These are phyloP conservation scores for Perdita meconis DNA, from an alignment of 2,888 invertebrate genomes.

Conservation along the genomic window DNA sequence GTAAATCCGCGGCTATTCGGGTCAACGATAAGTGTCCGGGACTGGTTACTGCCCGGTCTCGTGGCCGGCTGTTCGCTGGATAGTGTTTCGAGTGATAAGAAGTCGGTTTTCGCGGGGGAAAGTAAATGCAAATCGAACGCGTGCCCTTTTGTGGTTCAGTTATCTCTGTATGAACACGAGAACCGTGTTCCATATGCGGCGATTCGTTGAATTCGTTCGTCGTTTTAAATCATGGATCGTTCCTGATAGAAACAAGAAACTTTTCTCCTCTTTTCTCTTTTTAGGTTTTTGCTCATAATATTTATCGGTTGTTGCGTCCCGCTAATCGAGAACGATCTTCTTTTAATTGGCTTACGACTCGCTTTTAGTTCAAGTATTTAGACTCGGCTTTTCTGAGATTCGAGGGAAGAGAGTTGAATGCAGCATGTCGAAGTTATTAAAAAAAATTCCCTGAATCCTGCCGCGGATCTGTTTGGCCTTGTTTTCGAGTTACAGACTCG, in stretches of 20 bases:
- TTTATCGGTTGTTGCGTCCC: constrained; percentile 26
- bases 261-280: constrained; percentile 1
- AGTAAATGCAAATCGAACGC: constrained; percentile 54
- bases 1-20: constrained; percentile 64
- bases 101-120: constrained; percentile 42
- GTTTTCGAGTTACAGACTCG: no score
- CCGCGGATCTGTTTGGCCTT: no score
- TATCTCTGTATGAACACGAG: constrained; percentile 56
- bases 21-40: constrained; percentile 65
- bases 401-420: not conserved
- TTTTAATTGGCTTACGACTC: constrained; percentile 5
- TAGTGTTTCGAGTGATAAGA: constrained; percentile 56
- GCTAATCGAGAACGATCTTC: constrained; percentile 29
- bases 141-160: no score
- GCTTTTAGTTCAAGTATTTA: constrained; percentile 1
- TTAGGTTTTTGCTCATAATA: not conserved
- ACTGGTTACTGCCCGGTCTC: constrained; percentile 33
- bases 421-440: not conserved
- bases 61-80: constrained; percentile 18
- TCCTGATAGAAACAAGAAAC: constrained; percentile 7
- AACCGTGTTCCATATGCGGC: constrained; percentile 31
- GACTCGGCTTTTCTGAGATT: not conserved
- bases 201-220: constrained; percentile 39
- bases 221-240: constrained; percentile 12
- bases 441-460: not conserved